Base-by-base conservation (phyloP, 2,888 invertebrate species). In the Allygus modestus region DNA sequence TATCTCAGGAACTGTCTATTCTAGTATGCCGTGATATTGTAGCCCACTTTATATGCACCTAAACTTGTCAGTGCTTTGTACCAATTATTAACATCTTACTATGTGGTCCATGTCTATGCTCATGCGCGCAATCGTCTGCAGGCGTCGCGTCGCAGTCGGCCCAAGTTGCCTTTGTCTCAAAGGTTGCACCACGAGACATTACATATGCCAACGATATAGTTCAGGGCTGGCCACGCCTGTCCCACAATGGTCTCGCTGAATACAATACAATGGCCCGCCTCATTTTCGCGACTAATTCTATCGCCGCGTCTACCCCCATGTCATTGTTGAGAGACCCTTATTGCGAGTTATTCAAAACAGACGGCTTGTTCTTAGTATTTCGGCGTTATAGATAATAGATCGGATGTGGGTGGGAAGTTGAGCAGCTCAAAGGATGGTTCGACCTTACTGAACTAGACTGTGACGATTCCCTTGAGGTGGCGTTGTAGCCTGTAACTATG, bases 191-290 rank as follows among this genome's bases (percentile, higher is more conserved):
- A 58, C 58, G 15, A 51, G 7, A 58, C 58, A 58, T 58, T 58
- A 58, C 58, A 7, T 58, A 58, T 58, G 2, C 51, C 58, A 58
- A 12, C 58, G 58, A 51, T 58, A 58, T 23, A 58, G 58, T 58
- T 58, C 65, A 65, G 65, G 65, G 65, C 31, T 31, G 11, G 65
- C 65, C 65, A 5, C 65, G 65, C 65, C 65, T 2, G 12, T 26
- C 23, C 20, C 26, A 58, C 65, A 65, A 65, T 58, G 58, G 7
- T 65, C 65, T 9, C 65, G 26, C 65, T 71, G 71, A 71, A 71
- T 71, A 69, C 69, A 69, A 69, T 69, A 71, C 71, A 71, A 71
- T 71, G 41, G 71, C 33, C 71, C 71, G 71, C 71, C 71, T 71
- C 23, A 71, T 41, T 71, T 71, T 71, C 41, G 71, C 71, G 71